Conservation (phyloP, 2,797 vertebrate genomes). For the Xenentodon cancila region DNA sequence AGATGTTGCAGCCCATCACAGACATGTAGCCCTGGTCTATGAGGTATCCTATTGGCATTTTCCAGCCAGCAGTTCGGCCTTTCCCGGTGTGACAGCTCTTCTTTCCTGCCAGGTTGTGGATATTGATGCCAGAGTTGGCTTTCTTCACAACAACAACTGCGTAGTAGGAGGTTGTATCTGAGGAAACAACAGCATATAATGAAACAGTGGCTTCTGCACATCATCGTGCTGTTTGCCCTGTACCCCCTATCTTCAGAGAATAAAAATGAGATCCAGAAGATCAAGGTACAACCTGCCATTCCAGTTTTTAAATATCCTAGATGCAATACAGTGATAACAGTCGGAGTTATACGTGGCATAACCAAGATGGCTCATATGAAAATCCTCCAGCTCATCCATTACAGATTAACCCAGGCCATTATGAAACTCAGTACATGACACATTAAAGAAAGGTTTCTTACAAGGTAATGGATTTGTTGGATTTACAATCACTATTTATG, state of each 20-base stretch:
- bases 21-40: conserved; percentile 89
- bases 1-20: conserved; percentile 87
- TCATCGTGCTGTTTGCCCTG: background rate
- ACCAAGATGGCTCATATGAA: background rate
- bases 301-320: background rate
- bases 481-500: no score
- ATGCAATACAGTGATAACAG: background rate
- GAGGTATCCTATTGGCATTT: conserved; percentile 90
- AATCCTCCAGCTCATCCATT: background rate
- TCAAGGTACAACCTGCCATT: conserved; percentile 14
- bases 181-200: conserved; percentile 10
- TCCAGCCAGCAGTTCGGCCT: conserved; percentile 91
- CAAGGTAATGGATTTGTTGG: no score
- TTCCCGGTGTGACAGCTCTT: conserved; percentile 93
- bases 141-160: conserved; percentile 91
- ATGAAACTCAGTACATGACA: no score
- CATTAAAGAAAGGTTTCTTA: no score
- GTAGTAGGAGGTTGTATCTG: conserved; percentile 84
- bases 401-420: background rate
- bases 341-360: conserved; percentile 2
- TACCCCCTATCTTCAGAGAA: conserved; percentile 5
- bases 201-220: background rate
- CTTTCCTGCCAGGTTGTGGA: conserved; percentile 83
- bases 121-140: conserved; percentile 76
- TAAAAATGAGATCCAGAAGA: background rate